Evolutionary conservation across 1,140 invertebrate genomes (phyloP), one percentile per base, ranked within the genome.

Genomic region (Myzus persicae): DNA sequence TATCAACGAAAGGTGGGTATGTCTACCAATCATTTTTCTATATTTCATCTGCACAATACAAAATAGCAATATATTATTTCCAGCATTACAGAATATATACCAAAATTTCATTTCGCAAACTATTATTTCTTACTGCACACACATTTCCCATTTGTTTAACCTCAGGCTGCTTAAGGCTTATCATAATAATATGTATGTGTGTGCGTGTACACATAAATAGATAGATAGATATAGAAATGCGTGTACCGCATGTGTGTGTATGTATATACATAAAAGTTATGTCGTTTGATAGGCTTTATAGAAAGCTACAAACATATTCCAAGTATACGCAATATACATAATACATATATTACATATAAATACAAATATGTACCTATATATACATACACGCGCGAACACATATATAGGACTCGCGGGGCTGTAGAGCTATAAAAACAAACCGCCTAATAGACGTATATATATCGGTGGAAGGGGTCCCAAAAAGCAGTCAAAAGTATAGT

Each of bases 401-500:
- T 51, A 51, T 24, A 51, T 51, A 51, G n/a, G 18, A 88, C 85
- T 59, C 8, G 48, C 36, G n/a, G 36, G 89, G 51, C 38, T 54
- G 48, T 44, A 89, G 40, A 89, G 87, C 87, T 67, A 93, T 89
- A 90, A 89, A 89, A 89, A 87, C 84, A 48, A 94, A 91, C 48
- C 81, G 81, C 81, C 85, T 81, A 85, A 81, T 91, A 89, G 89
- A 93, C 84, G 46, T 54, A n/a, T 14, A 46, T 54, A 40, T 85
- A 42, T 42, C 26, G 14, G 81, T 31, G 38, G 46, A 93, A 92
- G 44, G 76, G 91, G 26, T 26, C n/a, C 91, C 81, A 85, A 93
- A 93, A 93, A 85, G 91, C 91, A 85, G 91, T 93, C 91, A 85
- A 85, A 93, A 93, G 91, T 82, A 46, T 54, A 93, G 91, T 93